Conservation (phyloP, 1,140 invertebrate species). For the Drosophila prosaltans region DNA sequence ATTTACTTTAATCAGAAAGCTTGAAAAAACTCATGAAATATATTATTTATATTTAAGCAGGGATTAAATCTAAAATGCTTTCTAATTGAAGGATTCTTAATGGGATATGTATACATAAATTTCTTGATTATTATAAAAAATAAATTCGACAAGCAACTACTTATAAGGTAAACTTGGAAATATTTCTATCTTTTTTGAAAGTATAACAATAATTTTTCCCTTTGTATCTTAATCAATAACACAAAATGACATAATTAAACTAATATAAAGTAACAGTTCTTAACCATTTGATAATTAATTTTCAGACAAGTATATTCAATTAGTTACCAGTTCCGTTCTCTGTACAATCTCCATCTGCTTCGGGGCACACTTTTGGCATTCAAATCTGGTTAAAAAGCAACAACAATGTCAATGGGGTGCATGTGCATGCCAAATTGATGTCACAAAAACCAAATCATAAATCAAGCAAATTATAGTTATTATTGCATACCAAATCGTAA, state of each 20-base stretch:
- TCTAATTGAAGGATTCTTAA: neutral
- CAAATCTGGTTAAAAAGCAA: slow-evolving; percentile 10
- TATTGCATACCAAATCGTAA: slow-evolving; percentile 59
- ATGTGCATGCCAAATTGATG: slow-evolving; percentile 70
- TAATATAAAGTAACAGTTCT: too few relatives aligned
- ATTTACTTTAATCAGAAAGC: neutral
- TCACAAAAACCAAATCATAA: slow-evolving; percentile 75
- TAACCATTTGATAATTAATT: neutral
- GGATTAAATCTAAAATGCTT: neutral
- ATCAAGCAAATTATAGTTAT: slow-evolving; percentile 79
- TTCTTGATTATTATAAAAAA: too few relatives aligned
- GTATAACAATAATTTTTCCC: too few relatives aligned
- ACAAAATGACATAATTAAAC: too few relatives aligned
- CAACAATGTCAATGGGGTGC: slow-evolving; percentile 27
- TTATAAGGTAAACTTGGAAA: too few relatives aligned
- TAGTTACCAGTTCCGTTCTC: neutral
- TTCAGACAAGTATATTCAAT: slow-evolving; percentile 1
- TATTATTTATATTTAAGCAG: neutral
- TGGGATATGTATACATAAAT: too few relatives aligned
- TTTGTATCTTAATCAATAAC: too few relatives aligned
- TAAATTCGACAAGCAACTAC: too few relatives aligned
- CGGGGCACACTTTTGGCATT: slow-evolving; percentile 30
- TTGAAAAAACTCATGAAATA: neutral
- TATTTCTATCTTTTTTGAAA: too few relatives aligned
- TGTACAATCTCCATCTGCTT: slow-evolving; percentile 40